Percentiles rank a stretch among this genome's conserved stretches.
phyloP scores from a whole-genome alignment of 1,140 invertebrate species.

The Dendrolimus kikuchii region DNA sequence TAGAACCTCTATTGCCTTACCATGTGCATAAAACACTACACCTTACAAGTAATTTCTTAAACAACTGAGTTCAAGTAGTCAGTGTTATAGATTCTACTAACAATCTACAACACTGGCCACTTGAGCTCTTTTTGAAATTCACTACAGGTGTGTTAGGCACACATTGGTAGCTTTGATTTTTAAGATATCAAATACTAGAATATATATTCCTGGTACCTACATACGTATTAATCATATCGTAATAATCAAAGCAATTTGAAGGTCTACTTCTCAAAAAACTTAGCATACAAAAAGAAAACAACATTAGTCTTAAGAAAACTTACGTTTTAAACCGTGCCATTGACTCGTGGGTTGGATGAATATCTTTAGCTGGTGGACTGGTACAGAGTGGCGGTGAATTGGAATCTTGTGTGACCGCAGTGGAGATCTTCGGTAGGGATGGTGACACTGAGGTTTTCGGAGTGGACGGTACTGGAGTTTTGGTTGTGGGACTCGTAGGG shows the following conservation, averaged over 20 bases:
- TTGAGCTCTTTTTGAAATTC: no score
- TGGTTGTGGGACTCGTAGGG: slow-evolving; percentile 13
- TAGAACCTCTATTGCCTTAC: neutral
- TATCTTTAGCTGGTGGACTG: slow-evolving; percentile 54
- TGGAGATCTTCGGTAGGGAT: slow-evolving; percentile 17
- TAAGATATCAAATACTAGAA: no score
- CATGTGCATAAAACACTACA: no score
- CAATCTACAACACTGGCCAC: no score
- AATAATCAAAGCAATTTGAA: neutral
- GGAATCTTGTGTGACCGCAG: slow-evolving; percentile 25
- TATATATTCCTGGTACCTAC: no score
- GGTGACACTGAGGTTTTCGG: slow-evolving; percentile 26
- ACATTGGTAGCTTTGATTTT: no score
- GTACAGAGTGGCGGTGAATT: slow-evolving; percentile 59
- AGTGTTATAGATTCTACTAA: no score
- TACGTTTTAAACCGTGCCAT: slow-evolving; percentile 67
- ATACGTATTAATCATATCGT: no score
- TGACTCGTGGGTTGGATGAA: slow-evolving; percentile 47
- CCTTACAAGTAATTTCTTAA: no score
- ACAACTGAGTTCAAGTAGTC: no score
- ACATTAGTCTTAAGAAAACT: slow-evolving; percentile 21
- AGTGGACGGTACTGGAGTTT: slow-evolving; percentile 22
- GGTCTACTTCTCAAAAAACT: neutral
- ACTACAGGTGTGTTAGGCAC: no score
- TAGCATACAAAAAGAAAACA: neutral